Conservation (phyloP, 2,888 invertebrate species). For the Acanthopleura granulata region DNA sequence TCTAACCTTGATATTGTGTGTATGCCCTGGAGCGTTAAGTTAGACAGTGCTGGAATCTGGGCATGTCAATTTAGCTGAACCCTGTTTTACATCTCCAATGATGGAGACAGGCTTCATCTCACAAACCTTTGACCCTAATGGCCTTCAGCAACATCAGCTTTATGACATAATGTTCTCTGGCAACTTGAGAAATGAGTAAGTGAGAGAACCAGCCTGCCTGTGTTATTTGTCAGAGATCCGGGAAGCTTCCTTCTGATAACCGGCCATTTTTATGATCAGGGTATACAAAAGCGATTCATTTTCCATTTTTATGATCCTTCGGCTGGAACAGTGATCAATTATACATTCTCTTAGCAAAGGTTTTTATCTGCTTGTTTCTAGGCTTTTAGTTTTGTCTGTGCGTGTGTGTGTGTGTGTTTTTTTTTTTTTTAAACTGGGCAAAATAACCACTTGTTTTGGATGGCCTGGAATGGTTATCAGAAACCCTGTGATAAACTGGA, state of each 20-base stretch:
- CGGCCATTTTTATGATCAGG: not conserved
- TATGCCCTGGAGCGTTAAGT: too few relatives aligned
- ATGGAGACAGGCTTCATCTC: not conserved
- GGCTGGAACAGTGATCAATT: constrained; percentile 5
- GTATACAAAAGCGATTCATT: constrained; percentile 8
- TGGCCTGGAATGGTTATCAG: too few relatives aligned
- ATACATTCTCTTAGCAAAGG: not conserved
- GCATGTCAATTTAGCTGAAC: not conserved
- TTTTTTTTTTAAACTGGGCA: too few relatives aligned
- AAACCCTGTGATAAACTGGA: too few relatives aligned
- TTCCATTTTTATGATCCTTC: not conserved
- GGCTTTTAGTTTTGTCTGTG: too few relatives aligned
- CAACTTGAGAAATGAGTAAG: constrained; percentile 12
- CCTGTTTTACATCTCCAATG: not conserved
- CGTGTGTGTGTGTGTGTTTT: too few relatives aligned
- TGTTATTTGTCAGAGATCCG: not conserved
- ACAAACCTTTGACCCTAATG: not conserved
- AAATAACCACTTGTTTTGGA: too few relatives aligned
- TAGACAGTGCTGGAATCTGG: too few relatives aligned
- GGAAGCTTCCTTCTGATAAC: not conserved
- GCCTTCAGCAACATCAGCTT: not conserved
- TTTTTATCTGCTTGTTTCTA: too few relatives aligned
- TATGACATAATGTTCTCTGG: constrained; percentile 3
- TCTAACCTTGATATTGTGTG: too few relatives aligned
- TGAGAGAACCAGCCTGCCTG: not conserved